phyloP scores from a whole-genome alignment of 2,113 vertebrate species.

The Dromas ardeola region DNA sequence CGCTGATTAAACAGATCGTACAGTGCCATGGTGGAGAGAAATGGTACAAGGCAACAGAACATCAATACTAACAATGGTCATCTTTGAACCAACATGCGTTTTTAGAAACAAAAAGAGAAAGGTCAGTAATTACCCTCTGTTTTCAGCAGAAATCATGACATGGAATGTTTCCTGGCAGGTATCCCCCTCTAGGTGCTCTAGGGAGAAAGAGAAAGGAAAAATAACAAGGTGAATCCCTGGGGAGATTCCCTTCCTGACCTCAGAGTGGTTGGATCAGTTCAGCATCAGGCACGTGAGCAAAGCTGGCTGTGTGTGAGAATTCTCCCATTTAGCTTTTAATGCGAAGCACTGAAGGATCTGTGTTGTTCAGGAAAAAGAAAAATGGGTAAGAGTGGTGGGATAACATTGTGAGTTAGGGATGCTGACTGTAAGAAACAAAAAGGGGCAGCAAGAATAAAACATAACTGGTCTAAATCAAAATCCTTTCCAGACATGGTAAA shows the following conservation, averaged over 20 bases:
- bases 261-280: not conserved
- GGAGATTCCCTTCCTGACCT: slow-evolving; percentile 33
- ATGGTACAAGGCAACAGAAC: not conserved
- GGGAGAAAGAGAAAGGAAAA: slow-evolving; percentile 32
- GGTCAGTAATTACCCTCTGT: slow-evolving; percentile 1
- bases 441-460: not conserved
- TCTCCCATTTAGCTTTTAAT: not conserved
- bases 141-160: slow-evolving; percentile 24
- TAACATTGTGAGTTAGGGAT: not conserved
- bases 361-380: not conserved
- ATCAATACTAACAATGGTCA: not conserved
- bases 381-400: not conserved
- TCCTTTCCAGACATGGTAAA: not conserved
- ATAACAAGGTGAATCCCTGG: slow-evolving; percentile 31
- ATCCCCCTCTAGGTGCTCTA: not conserved
- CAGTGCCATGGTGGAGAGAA: not conserved
- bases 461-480: not conserved
- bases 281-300: not conserved
- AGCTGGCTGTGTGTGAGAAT: not conserved
- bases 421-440: not conserved
- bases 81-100: not conserved
- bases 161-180: slow-evolving; percentile 26
- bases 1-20: not conserved
- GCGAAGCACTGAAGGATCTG: not conserved
- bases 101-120: not conserved